phyloP scores from a whole-genome alignment of 2,113 vertebrate genomes.

The Platichthys stellatus region DNA sequence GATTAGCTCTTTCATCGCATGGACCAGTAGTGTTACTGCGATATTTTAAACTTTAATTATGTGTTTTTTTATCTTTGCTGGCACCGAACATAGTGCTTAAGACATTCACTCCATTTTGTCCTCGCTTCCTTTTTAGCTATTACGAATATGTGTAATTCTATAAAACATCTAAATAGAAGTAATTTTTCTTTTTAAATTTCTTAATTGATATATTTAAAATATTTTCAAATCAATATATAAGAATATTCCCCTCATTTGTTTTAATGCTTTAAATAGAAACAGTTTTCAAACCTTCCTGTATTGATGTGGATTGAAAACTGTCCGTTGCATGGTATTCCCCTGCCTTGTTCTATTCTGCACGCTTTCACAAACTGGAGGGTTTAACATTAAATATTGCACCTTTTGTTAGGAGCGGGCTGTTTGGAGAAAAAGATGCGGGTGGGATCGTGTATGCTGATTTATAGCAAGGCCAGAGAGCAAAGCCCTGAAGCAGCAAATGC shows the following conservation, averaged over 20 bases:
- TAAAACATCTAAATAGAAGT: not conserved
- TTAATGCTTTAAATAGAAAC: not conserved
- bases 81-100: not conserved
- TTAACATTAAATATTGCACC: slow-evolving; percentile 43
- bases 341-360: not conserved
- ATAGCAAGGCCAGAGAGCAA: slow-evolving; percentile 84
- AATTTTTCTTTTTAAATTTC: not conserved
- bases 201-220: not conserved
- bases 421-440: slow-evolving; percentile 49
- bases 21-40: slow-evolving; percentile 10
- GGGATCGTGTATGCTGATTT: slow-evolving; percentile 82
- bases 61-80: slow-evolving; percentile 21
- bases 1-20: slow-evolving; percentile 31
- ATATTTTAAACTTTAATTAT: slow-evolving; percentile 32
- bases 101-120: not conserved
- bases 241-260: not conserved
- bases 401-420: slow-evolving; percentile 29
- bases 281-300: not conserved
- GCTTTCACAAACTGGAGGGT: not conserved
- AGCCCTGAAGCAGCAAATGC: slow-evolving; percentile 83
- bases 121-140: not conserved
- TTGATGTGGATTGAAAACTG: not conserved
- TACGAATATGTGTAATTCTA: not conserved
- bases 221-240: not conserved
- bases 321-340: not conserved